A percentile compares a stretch with the other conserved stretches of the same genome.
These are phyloP conservation scores for Hirundichthys speculiger DNA, from an alignment of 2,113 vertebrate species.

Conservation along the genomic window DNA sequence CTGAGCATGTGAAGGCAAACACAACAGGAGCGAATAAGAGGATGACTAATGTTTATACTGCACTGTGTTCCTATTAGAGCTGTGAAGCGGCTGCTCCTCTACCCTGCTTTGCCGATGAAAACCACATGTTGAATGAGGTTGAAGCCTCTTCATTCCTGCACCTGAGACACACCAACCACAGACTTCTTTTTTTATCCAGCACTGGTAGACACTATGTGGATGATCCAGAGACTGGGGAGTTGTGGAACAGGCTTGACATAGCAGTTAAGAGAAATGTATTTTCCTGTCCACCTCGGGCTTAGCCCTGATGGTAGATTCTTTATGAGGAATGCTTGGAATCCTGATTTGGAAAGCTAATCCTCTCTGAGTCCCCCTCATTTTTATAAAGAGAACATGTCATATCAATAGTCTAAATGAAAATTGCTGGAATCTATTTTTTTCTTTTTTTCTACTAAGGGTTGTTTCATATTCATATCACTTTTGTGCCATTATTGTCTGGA, in stretches of 20 bases:
- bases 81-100: conserved; percentile 47
- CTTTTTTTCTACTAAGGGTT: neutral
- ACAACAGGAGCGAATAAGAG: conserved; percentile 44
- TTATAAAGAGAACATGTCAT: conserved; percentile 26
- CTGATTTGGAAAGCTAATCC: conserved; percentile 53
- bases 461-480: neutral
- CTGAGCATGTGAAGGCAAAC: conserved; percentile 49
- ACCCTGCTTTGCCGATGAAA: conserved; percentile 56
- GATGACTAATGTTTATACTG: conserved; percentile 63
- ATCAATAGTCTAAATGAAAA: conserved; percentile 2
- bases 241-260: conserved; percentile 10
- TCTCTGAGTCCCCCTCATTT: conserved; percentile 11
- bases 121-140: conserved; percentile 66
- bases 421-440: neutral
- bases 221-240: conserved; percentile 23
- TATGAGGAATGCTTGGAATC: conserved; percentile 76
- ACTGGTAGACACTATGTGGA: conserved; percentile 15
- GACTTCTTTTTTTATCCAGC: conserved; percentile 14
- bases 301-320: conserved; percentile 66
- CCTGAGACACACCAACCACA: conserved; percentile 44
- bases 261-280: conserved; percentile 56
- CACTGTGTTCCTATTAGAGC: conserved; percentile 54
- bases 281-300: conserved; percentile 47
- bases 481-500: neutral
- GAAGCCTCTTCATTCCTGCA: conserved; percentile 24